Conservation (phyloP, 1,140 invertebrate genomes). For the Reticulitermes speratus region DNA sequence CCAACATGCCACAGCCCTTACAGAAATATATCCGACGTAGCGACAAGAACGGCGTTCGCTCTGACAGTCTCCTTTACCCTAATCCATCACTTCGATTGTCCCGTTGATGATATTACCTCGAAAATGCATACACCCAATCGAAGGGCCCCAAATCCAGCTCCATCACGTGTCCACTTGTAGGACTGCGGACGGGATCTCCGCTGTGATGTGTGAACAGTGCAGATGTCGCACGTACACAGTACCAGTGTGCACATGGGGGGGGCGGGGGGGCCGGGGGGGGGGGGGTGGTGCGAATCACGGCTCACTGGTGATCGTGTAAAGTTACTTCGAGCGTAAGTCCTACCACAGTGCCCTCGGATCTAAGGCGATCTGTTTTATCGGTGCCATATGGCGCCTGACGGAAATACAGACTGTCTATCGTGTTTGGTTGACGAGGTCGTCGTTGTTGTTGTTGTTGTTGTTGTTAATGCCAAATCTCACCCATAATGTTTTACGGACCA, state of each 20-base stretch:
- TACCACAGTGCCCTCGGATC: neutral
- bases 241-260: neutral
- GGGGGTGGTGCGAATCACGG: neutral
- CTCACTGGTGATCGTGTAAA: neutral
- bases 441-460: too few species aligned
- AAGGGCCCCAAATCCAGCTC: neutral
- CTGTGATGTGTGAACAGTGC: neutral
- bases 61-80: neutral
- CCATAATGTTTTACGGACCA: too few species aligned
- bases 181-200: neutral
- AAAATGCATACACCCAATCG: neutral
- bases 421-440: too few species aligned
- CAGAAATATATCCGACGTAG: too few species aligned
- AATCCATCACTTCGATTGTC: neutral
- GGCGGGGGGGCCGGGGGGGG: too few species aligned
- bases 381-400: too few species aligned
- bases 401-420: too few species aligned
- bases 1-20: too few species aligned
- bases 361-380: neutral
- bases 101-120: neutral
- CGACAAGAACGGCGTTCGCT: too few species aligned
- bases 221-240: neutral
- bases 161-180: constrained; percentile 8
- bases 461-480: too few species aligned
- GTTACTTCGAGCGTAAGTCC: neutral